Evolutionary conservation across 2,888 invertebrate genomes (phyloP), one percentile per base, ranked within the genome.

Genomic region (Meteorus cinctellus): DNA sequence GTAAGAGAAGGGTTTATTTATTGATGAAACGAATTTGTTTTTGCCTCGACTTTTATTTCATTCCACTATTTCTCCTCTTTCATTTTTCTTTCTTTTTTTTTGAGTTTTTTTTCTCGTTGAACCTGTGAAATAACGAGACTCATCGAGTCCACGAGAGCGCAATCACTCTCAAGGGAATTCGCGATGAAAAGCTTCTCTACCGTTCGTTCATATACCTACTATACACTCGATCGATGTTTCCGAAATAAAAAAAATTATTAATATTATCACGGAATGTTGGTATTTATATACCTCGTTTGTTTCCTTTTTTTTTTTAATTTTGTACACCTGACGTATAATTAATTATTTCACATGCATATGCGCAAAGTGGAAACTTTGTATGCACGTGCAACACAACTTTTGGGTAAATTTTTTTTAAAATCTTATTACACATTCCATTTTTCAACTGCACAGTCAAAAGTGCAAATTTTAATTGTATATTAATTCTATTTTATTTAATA

Each of bases 381-480:
- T 41, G 31, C n/a, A 41, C 41, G 19, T 70, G 27, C 36, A 51
- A 29, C 36, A 36, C 36, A 74, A 72, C 70, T 68, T 41, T n/a
- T 31, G 51, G n/a, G 36, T 12, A 59, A 63, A 71, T 72, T 70
- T 62, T 72, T 72, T 48, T 63, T 65, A 60, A 4, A 0, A 36
- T 51, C 69, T 41, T 65, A 31, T 48, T 48, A n/a, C 19, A 19
- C 24, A 55, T 55, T 55, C 6, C n/a, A 19, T 55, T 4, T 55
- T 19, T 55, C 19, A 19, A 55, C 19, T 6, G n/a, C 55, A 19
- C 1, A 4, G 55, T 19, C 55, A 19, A 55, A 19, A 55, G 19
- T 55, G 55, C 6, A 24, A 8, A 10, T 24, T 24, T 24, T 19
- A n/a, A 55, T 55, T 55, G n/a, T 55, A 55, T 19, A 55, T 55